Conservation (phyloP, 2,888 invertebrate species). For the Synergus itoensis region DNA sequence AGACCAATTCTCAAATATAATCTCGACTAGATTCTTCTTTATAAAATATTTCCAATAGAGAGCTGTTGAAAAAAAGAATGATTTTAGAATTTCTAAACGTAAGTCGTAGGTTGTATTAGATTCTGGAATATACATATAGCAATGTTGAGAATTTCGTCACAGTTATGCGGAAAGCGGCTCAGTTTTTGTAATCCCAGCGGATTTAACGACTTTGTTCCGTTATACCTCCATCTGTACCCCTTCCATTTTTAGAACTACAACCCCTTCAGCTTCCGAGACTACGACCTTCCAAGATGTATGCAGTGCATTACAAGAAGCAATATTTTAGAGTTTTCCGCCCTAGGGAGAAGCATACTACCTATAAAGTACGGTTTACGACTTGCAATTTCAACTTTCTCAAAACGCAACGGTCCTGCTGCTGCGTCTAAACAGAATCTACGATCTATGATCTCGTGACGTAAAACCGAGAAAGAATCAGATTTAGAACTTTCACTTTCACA, state of each 20-base stretch:
- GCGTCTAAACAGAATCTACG: conserved; percentile 51
- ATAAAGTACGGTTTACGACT: conserved; percentile 71
- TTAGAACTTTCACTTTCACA: neutral
- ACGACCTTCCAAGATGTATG: conserved; percentile 62
- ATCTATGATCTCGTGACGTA: conserved; percentile 34
- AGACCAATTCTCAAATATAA: neutral
- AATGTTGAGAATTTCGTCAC: conserved; percentile 43
- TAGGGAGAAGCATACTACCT: conserved; percentile 58
- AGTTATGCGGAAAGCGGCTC: conserved; percentile 47
- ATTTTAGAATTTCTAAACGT: neutral
- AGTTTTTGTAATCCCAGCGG: conserved; percentile 56
- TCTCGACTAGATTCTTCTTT: neutral
- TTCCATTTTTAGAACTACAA: conserved; percentile 40
- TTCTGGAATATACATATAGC: neutral
- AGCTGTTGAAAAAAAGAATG: neutral
- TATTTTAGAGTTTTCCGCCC: conserved; percentile 69
- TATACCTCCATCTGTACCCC: conserved; percentile 1
- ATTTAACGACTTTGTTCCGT: conserved; percentile 35
- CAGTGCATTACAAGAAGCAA: conserved; percentile 67
- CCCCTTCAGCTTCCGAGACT: conserved; percentile 44
- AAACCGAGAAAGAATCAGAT: conserved; percentile 41
- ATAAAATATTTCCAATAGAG: too few relatives aligned
- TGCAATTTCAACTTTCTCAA: conserved; percentile 71
- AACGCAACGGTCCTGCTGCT: conserved; percentile 51
- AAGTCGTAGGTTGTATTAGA: neutral